phyloP scores from a whole-genome alignment of 2,797 vertebrate species.

The Triplophysa yarkandensis region DNA sequence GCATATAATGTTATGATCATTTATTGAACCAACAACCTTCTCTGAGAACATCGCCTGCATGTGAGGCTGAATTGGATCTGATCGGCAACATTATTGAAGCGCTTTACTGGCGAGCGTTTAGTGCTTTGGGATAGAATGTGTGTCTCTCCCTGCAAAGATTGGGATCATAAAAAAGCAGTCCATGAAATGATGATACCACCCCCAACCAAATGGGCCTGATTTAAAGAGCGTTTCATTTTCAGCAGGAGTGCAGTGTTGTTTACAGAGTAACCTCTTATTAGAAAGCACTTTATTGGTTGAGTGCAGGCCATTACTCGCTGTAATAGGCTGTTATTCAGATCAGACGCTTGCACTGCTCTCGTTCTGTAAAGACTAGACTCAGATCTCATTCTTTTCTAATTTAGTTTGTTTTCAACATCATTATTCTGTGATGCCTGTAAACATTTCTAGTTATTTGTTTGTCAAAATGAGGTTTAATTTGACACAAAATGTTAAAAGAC shows the following conservation, averaged over 20 bases:
- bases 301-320: conserved; percentile 72
- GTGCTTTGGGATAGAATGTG: conserved; percentile 7
- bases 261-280: conserved; percentile 67
- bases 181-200: conserved; percentile 20
- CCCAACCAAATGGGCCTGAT: conserved; percentile 42
- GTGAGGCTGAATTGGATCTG: conserved; percentile 5
- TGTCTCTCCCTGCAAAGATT: neutral
- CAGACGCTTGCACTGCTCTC: conserved; percentile 58
- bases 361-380: conserved; percentile 51
- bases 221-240: conserved; percentile 54
- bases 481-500: neutral
- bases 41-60: neutral
- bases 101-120: neutral
- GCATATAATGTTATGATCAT: conserved; percentile 5
- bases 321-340: conserved; percentile 70
- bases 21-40: neutral
- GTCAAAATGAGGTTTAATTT: neutral
- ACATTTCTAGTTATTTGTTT: neutral
- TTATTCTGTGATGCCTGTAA: neutral
- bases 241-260: conserved; percentile 39
- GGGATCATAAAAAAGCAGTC: conserved; percentile 22
- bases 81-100: conserved; percentile 4
- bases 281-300: conserved; percentile 70
- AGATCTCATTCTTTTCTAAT: neutral
- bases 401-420: neutral